Evolutionary conservation across 2,113 vertebrate species (phyloP).

Genomic region (Motacilla tschutschensis): DNA sequence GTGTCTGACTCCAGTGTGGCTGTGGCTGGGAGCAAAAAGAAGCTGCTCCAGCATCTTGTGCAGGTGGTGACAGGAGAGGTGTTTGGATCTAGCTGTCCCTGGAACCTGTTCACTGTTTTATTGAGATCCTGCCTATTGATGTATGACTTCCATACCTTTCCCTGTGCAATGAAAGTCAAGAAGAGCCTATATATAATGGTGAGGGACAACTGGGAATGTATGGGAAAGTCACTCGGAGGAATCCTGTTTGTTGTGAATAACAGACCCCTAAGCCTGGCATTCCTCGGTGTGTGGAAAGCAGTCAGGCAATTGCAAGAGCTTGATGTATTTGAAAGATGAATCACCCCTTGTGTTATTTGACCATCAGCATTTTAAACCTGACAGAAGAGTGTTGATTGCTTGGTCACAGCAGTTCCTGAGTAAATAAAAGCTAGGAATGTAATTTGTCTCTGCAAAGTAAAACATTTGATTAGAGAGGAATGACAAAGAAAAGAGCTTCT

Average conservation of each 20-base stretch:
- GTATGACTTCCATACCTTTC: neutral
- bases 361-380: constrained; percentile 11
- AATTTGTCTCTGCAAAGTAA: constrained; percentile 31
- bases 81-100: neutral
- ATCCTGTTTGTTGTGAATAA: neutral
- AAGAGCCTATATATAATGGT: rapidly evolving
- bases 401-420: neutral
- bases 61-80: neutral
- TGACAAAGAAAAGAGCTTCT: constrained; percentile 12
- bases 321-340: constrained; percentile 4
- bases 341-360: constrained; percentile 1
- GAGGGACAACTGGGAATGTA: neutral
- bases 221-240: neutral
- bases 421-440: constrained; percentile 38
- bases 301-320: neutral
- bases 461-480: constrained; percentile 20
- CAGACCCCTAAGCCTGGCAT: neutral
- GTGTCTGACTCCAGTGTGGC: neutral
- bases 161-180: neutral
- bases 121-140: neutral
- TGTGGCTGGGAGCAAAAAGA: neutral
- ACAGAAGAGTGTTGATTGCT: neutral
- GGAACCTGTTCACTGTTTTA: neutral
- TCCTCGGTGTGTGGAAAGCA: neutral
- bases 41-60: neutral